Percentiles rank a stretch among this genome's conserved stretches.
phyloP scores from a whole-genome alignment of 1,140 invertebrate species.

The Bombus ignitus region DNA sequence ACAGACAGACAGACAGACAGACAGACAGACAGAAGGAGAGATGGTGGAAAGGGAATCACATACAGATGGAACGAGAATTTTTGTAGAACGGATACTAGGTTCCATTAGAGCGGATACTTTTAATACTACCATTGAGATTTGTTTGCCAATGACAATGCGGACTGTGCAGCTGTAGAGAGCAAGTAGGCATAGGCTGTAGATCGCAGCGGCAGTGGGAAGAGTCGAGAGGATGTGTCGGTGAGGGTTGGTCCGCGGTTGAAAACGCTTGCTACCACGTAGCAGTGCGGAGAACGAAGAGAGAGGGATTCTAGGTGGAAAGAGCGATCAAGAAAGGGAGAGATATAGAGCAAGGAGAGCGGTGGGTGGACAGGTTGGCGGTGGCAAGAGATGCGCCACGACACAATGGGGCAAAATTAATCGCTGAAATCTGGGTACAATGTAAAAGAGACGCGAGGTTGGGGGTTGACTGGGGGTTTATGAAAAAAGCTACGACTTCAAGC shows the following conservation, averaged over 20 bases:
- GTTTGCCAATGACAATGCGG: conserved; percentile 79
- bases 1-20: background rate
- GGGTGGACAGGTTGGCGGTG: conserved; percentile 33
- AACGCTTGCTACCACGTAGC: conserved; percentile 27
- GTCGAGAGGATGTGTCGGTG: conserved; percentile 50
- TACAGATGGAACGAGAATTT: conserved; percentile 60
- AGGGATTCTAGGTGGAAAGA: background rate
- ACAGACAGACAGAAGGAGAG: background rate
- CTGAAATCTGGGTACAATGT: conserved; percentile 82
- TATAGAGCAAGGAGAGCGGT: background rate
- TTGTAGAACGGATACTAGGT: conserved; percentile 68
- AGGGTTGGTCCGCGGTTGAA: conserved; percentile 53
- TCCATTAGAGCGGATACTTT: conserved; percentile 78
- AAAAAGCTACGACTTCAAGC: conserved; percentile 76
- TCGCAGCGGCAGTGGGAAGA: conserved; percentile 41
- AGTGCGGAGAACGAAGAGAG: background rate
- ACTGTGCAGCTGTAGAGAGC: conserved; percentile 59
- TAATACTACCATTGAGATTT: conserved; percentile 79
- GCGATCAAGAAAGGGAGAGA: background rate
- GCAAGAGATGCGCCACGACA: conserved; percentile 66
- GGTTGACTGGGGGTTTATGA: conserved; percentile 75
- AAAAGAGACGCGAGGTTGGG: conserved; percentile 77
- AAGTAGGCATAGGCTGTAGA: conserved; percentile 18
- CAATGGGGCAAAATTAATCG: conserved; percentile 80
- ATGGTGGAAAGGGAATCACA: background rate